Conservation (phyloP, 2,113 vertebrate genomes). For the Shinisaurus crocodilurus region DNA sequence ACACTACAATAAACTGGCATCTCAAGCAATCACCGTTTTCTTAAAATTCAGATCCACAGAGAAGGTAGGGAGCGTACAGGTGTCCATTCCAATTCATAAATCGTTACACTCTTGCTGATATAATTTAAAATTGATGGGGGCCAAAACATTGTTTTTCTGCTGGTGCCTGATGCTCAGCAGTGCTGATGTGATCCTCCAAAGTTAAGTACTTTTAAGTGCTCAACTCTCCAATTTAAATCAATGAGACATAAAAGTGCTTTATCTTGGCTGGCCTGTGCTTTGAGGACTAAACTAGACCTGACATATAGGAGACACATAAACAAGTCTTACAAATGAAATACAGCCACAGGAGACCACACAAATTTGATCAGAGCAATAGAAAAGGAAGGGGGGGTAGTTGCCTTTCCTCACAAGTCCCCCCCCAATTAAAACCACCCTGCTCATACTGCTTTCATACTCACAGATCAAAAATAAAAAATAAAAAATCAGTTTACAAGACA, state of each 20-base stretch:
- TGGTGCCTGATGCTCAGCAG: background rate
- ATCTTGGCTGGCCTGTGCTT: background rate
- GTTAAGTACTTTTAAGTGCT: background rate
- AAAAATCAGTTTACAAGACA: conserved; percentile 36
- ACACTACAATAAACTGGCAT: background rate
- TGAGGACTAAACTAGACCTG: background rate
- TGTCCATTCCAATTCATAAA: background rate
- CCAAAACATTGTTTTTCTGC: background rate
- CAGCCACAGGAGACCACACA: no score
- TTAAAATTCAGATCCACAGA: background rate
- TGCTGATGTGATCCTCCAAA: background rate
- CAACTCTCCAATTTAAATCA: background rate
- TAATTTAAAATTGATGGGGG: background rate
- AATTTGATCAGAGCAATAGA: background rate
- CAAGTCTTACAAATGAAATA: background rate
- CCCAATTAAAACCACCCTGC: background rate
- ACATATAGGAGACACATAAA: background rate
- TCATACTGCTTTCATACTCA: background rate
- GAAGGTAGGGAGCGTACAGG: background rate
- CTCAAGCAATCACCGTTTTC: background rate
- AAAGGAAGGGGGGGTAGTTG: background rate
- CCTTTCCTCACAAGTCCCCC: background rate
- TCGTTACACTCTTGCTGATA: background rate
- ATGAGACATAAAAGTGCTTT: background rate
- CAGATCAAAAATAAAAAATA: background rate